Percentiles rank a stretch among this genome's conserved stretches.
These are phyloP conservation scores for Paraescarpia echinospica DNA, from an alignment of 1,140 invertebrate species.

Conservation along the genomic window DNA sequence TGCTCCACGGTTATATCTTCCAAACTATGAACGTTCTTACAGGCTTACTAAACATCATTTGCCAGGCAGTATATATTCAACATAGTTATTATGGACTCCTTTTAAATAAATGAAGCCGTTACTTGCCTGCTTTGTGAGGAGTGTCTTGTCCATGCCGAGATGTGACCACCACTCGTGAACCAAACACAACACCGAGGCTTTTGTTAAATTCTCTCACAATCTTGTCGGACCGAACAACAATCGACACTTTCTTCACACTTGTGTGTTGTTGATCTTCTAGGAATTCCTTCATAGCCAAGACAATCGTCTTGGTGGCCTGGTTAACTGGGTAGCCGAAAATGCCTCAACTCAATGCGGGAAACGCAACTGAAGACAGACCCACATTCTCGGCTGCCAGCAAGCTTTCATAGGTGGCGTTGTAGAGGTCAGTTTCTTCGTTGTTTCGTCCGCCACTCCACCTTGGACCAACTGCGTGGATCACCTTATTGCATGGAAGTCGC, in stretches of 20 bases:
- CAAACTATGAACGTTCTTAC: no score
- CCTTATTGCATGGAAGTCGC: conserved; percentile 32
- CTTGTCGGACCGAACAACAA: neutral
- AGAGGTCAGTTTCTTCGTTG: conserved; percentile 30
- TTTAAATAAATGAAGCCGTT: neutral
- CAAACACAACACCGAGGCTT: neutral
- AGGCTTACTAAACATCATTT: no score
- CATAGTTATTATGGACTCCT: no score
- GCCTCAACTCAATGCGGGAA: conserved; percentile 41
- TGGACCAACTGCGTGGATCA: conserved; percentile 45
- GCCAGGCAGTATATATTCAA: no score
- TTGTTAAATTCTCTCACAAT: neutral
- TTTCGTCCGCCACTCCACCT: conserved; percentile 34
- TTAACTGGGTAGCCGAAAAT: conserved; percentile 40
- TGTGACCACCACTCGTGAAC: neutral
- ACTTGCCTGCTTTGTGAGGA: neutral
- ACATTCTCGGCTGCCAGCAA: conserved; percentile 29
- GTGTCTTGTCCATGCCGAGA: neutral
- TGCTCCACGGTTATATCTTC: no score
- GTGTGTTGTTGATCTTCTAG: neutral
- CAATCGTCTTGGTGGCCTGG: conserved; percentile 1
- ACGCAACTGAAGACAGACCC: conserved; percentile 30
- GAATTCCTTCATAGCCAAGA: neutral
- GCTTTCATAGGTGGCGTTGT: conserved; percentile 32
- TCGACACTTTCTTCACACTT: neutral